Conservation (phyloP, 2,113 vertebrate species). For the Notiomystis cincta region DNA sequence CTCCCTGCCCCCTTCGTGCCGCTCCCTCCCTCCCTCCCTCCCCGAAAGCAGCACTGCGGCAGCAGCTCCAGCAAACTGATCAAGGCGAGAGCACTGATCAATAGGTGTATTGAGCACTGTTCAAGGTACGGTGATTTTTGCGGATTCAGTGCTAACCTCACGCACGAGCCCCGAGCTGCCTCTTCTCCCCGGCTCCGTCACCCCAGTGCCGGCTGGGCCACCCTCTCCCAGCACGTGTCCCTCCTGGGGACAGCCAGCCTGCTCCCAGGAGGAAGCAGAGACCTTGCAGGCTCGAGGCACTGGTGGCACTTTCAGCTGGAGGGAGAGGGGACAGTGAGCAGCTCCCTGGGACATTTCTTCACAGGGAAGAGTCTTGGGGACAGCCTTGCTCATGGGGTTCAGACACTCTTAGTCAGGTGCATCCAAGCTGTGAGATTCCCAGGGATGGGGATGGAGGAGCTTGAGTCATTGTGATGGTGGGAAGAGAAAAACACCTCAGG, state of each 20-base stretch:
- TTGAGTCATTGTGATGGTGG: background rate
- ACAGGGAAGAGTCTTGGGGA: accelerated
- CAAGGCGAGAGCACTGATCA: slow-evolving; percentile 65
- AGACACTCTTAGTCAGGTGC: accelerated
- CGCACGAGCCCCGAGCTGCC: background rate
- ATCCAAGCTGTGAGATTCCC: background rate
- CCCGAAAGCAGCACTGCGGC: slow-evolving; percentile 58
- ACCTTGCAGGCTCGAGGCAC: background rate
- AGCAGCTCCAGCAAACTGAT: slow-evolving; percentile 61
- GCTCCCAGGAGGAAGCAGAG: background rate
- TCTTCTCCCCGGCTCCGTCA: background rate
- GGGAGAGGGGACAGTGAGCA: background rate
- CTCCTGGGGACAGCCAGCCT: background rate
- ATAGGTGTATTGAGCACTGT: slow-evolving; percentile 75
- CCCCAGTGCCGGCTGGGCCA: background rate
- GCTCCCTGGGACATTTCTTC: accelerated
- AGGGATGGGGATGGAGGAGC: background rate
- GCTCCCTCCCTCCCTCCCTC: slow-evolving; percentile 1
- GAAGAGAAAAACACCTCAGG: background rate
- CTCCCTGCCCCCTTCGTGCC: background rate
- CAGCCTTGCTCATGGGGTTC: accelerated
- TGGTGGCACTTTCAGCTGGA: background rate
- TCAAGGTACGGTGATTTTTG: slow-evolving; percentile 74
- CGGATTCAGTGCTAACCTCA: slow-evolving; percentile 71
- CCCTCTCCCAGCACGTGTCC: accelerated